A percentile compares a stretch with the other conserved stretches of the same genome.
These are phyloP conservation scores for Eupithecia insigniata DNA, from an alignment of 2,888 invertebrate species.

Conservation along the genomic window DNA sequence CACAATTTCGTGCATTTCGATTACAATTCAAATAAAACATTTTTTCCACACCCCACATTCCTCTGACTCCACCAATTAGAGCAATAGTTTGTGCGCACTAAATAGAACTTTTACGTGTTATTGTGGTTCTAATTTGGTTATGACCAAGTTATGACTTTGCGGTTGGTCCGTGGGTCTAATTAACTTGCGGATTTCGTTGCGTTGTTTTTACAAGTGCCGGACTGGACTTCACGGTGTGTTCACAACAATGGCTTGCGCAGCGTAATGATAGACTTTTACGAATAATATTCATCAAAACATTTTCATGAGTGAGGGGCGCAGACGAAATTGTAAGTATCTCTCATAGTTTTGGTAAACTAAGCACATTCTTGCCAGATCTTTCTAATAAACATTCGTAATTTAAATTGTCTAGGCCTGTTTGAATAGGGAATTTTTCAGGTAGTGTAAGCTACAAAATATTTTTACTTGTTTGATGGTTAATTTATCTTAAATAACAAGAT, in stretches of 20 bases:
- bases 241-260: conserved; percentile 9
- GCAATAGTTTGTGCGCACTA: conserved; percentile 37
- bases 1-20: conserved; percentile 56
- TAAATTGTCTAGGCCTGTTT: background rate
- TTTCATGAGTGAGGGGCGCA: conserved; percentile 7
- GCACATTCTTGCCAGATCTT: background rate
- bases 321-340: background rate
- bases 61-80: conserved; percentile 37
- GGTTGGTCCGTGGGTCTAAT: conserved; percentile 19
- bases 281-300: background rate
- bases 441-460: background rate
- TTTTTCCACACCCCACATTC: conserved; percentile 39
- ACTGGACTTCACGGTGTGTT: conserved; percentile 12
- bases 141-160: conserved; percentile 37
- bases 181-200: conserved; percentile 30
- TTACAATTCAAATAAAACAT: conserved; percentile 50
- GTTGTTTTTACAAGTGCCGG: conserved; percentile 35
- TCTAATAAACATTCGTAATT: background rate
- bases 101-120: conserved; percentile 32
- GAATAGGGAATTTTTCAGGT: background rate
- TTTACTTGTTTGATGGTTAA: background rate
- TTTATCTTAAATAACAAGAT: background rate
- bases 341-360: background rate
- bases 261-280: background rate
- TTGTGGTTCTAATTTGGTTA: conserved; percentile 36